phyloP scores from a whole-genome alignment of 2,797 vertebrate species.

The Dendrocincla tyrannina region DNA sequence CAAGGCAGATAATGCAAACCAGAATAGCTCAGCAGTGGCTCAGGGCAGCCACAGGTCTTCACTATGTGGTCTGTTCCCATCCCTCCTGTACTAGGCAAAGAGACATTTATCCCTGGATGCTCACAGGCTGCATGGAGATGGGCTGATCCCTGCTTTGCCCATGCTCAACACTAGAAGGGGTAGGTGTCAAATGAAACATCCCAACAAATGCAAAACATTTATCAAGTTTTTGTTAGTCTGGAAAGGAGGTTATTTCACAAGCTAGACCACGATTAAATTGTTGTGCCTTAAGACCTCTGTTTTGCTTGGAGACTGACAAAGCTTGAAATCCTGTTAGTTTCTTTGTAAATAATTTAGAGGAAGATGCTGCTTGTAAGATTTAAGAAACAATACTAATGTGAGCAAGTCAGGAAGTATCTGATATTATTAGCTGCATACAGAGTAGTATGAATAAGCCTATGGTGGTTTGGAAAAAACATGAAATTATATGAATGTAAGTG shows the following conservation, averaged over 20 bases:
- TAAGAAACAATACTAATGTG: background rate
- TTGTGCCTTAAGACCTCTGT: background rate
- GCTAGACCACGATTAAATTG: background rate
- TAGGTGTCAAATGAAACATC: background rate
- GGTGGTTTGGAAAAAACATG: background rate
- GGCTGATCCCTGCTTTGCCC: background rate
- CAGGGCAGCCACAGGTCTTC: background rate
- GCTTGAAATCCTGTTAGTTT: background rate
- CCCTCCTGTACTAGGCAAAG: background rate
- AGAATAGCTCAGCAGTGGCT: background rate
- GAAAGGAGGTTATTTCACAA: background rate
- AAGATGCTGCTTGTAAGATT: background rate
- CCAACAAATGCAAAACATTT: background rate
- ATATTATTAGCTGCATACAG: background rate
- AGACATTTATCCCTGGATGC: background rate
- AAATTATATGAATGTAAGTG: background rate
- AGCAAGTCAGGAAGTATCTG: background rate
- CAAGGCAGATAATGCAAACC: background rate
- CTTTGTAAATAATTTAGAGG: background rate
- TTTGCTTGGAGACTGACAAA: background rate
- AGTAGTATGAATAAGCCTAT: background rate
- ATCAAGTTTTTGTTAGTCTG: background rate
- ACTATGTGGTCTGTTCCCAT: fast-evolving
- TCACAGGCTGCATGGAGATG: background rate
- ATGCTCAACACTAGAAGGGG: background rate